These are phyloP conservation scores for Etheostoma spectabile DNA, from an alignment of 2,113 vertebrate species.

Conservation along the genomic window DNA sequence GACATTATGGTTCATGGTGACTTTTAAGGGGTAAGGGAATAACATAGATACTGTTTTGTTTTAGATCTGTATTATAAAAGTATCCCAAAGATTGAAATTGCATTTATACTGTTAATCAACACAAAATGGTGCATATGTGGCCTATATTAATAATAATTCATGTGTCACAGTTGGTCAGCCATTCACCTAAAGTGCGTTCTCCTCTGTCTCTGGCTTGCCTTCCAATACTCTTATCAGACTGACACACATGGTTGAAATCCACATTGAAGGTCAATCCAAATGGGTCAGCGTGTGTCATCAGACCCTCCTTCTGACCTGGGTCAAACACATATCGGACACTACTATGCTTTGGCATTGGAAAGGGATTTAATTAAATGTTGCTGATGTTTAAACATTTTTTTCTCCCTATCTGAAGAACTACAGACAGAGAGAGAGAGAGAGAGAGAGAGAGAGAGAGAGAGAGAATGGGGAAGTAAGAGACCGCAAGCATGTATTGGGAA, in stretches of 20 bases:
- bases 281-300: not conserved
- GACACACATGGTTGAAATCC: slow-evolving; percentile 11
- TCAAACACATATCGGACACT: not conserved
- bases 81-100: not conserved
- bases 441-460: not conserved
- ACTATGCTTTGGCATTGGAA: not conserved
- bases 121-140: not conserved
- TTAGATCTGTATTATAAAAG: not conserved
- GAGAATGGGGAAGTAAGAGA: not conserved
- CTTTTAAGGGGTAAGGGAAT: not conserved
- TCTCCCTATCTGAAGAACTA: not conserved
- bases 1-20: slow-evolving; percentile 12
- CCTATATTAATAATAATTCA: slow-evolving; percentile 13
- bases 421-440: not conserved
- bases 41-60: slow-evolving; percentile 8
- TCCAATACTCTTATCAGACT: slow-evolving; percentile 5
- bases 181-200: not conserved
- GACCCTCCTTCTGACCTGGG: not conserved
- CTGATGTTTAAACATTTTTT: not conserved
- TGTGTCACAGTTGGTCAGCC: not conserved
- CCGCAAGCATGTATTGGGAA: not conserved
- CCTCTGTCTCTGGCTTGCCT: not conserved
- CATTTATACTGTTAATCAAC: not conserved
- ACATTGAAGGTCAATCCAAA: slow-evolving; percentile 1
- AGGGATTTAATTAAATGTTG: not conserved